phyloP scores from a whole-genome alignment of 1,140 invertebrate genomes.

The Pogonomyrmex barbatus region DNA sequence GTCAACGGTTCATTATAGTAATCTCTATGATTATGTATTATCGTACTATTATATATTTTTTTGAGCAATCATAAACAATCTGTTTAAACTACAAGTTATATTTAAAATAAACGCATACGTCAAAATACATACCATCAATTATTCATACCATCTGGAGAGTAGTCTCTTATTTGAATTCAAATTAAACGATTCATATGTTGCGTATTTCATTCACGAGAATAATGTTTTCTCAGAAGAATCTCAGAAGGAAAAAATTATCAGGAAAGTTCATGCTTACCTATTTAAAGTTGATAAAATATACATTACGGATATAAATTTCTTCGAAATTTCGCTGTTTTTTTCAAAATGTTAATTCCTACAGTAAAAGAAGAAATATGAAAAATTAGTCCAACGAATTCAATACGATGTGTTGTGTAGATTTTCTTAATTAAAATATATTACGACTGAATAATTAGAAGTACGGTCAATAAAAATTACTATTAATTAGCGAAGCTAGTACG shows the following conservation, averaged over 20 bases:
- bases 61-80: conserved; percentile 9
- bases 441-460: background rate
- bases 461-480: background rate
- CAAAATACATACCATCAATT: background rate
- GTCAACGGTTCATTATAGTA: conserved; percentile 26
- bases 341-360: background rate
- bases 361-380: background rate
- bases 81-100: conserved; percentile 10
- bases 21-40: conserved; percentile 18
- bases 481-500: background rate
- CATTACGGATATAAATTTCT: background rate
- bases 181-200: background rate
- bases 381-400: background rate
- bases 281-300: background rate
- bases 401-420: background rate
- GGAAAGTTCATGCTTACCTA: background rate
- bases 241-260: background rate
- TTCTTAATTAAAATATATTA: conserved; percentile 1
- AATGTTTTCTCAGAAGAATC: background rate
- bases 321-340: background rate
- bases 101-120: conserved; percentile 18
- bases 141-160: background rate
- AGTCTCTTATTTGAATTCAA: background rate
- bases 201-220: background rate
- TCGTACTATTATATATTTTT: conserved; percentile 31